Evolutionary conservation across 2,113 vertebrate species (phyloP).

Genomic region (Pagrus major): DNA sequence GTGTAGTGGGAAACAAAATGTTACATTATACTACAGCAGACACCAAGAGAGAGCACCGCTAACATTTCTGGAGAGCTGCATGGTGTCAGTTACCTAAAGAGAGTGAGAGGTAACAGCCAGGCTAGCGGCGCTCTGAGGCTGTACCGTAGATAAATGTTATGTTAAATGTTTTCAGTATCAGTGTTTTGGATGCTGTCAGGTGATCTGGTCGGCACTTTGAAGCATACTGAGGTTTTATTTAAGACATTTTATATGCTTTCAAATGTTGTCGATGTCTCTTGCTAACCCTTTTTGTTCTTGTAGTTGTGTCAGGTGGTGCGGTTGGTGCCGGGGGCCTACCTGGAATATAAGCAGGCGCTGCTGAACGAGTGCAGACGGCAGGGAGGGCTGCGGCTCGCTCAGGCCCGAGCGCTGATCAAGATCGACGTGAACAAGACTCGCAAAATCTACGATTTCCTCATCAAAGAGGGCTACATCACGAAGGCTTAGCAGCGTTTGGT

Average conservation of each 20-base stretch:
- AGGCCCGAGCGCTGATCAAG: constrained; percentile 97
- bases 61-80: too few species aligned
- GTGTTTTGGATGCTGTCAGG: neutral
- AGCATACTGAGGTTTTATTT: neutral
- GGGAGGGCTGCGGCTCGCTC: constrained; percentile 94
- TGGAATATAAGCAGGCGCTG: constrained; percentile 97
- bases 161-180: too few species aligned
- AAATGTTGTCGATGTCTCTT: neutral
- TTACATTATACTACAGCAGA: neutral
- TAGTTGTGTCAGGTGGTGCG: constrained; percentile 98
- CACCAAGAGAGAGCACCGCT: too few species aligned
- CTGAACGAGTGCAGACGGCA: constrained; percentile 96
- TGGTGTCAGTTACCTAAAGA: too few species aligned
- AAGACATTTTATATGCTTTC: constrained; percentile 5
- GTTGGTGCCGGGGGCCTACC: constrained; percentile 96
- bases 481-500: constrained; percentile 85
- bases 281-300: constrained; percentile 11
- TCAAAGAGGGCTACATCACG: constrained; percentile 96
- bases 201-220: neutral
- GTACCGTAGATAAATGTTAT: too few species aligned
- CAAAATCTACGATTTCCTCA: constrained; percentile 98
- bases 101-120: too few species aligned
- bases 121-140: too few species aligned
- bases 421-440: constrained; percentile 99
- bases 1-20: neutral